Base-by-base conservation (phyloP, 2,797 vertebrate species). In the Helostoma temminkii region DNA sequence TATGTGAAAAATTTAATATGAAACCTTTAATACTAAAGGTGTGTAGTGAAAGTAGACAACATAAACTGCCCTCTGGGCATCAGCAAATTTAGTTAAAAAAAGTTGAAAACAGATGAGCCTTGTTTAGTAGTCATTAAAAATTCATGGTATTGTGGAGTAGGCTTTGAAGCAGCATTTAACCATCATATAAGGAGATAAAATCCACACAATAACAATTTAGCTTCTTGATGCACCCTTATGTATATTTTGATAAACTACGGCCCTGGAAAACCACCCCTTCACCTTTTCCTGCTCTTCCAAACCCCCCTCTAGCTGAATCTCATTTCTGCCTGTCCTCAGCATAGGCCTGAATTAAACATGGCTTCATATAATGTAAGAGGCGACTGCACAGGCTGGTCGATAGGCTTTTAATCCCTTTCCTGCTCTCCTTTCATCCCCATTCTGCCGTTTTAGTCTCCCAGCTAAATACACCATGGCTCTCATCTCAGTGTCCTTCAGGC, bases 291-390 rank as follows among this genome's bases (percentile, higher is more conserved):
- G 45, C 39, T 37, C 30, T 39, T 55, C 52, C 45, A n/a, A n/a
- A n/a, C n/a, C 55, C 52, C 37, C 53, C 42, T 39, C 71, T 62
- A 30, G 16, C 63, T 75, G 45, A 80, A 76, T 84, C 75, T 84
- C 81, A 71, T 86, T 80, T 78, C 48, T 47, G 65, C 48, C 54
- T 74, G 46, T 81, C 76, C 77, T 68, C 68, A 64, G 70, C 45
- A 59, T 43, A 70, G 76, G 61, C 58, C 74, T 80, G 90, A 91
- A 91, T 92, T 91, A 92, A 93, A 92, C 90, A 93, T 81, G 76
- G 86, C 85, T 85, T 86, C 84, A 89, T 88, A 88, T 85, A 89
- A 91, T 78, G 86, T 84, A 82, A 84, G 73, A 83, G 76, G 80
- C 59, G 63, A 86, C 87, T 83, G 84, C 82, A 63, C 48, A 47